Evolutionary conservation across 2,113 vertebrate genomes (phyloP), one percentile per base, ranked within the genome.

Genomic region (Tor tambroides): DNA sequence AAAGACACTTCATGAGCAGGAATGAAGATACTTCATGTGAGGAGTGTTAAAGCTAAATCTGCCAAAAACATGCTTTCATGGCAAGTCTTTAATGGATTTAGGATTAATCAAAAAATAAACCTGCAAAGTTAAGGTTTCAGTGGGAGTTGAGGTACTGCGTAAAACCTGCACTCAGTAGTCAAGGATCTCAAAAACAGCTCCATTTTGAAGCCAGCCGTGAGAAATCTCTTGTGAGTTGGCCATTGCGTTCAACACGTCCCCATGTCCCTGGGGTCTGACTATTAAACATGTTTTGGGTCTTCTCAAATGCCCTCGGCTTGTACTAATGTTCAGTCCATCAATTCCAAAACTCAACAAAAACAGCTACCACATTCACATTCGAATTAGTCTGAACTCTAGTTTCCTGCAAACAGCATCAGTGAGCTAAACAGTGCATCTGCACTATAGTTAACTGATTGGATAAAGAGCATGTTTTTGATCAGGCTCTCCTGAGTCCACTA

Each of bases 361-460:
- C 56, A 75, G 10, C 23, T 46, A n/a, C 10, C 10, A 26, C 21
- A 28, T 75, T 21, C 19, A 17, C 69, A 41, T 19, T 54, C 12
- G 17, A 54, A 54, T 54, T 54, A 19, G 5, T 21, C 51, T 19
- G 4, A 75, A 26, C 11, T 46, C 21, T 75, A 75, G n/a, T 75
- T 75, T n/a, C 38, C 10, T 6, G 6, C 19, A 72, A 21, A 17
- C 35, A 23, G 15, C 49, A 78, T 78, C 26, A 21, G n/a, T 78
- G 46, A 14, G 28, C 14, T 54, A 30, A 78, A 78, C n/a, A 21
- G 23, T 30, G 51, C 46, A 61, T 59, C 30, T 14, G 77, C 75
- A 54, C 10, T 38, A n/a, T n/a, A 11, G 10, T 54, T 80, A 61
- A 35, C 78, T 87, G 61, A 86, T 61, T 4, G 56, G 56, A 61